These are phyloP conservation scores for Cyanoliseus patagonus DNA, from an alignment of 2,113 vertebrate species.

Conservation along the genomic window DNA sequence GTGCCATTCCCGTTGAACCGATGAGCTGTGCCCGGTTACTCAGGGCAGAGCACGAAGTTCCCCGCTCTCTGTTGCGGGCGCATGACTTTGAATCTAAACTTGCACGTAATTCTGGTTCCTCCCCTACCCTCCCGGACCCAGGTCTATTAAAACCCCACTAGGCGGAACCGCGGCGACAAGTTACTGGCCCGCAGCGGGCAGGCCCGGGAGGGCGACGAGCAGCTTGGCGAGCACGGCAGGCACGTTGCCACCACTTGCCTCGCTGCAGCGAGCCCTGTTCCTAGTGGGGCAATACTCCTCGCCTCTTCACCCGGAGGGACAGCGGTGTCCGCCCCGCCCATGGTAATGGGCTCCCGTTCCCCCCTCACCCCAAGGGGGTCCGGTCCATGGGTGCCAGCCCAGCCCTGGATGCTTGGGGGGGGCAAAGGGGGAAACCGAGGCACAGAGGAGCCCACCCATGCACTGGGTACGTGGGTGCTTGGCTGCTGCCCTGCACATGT, in stretches of 20 bases:
- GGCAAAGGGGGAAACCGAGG: conserved; percentile 33
- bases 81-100: neutral
- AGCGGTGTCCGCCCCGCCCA: no score
- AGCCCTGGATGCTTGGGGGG: neutral
- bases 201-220: neutral
- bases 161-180: accelerated
- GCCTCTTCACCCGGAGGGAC: neutral
- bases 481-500: no score
- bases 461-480: no score
- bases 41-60: accelerated
- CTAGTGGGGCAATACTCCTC: accelerated
- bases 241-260: neutral
- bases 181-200: neutral
- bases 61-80: accelerated
- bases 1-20: accelerated
- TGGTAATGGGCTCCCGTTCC: neutral
- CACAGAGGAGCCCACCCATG: neutral
- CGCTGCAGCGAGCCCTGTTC: neutral
- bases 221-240: neutral
- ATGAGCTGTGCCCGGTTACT: accelerated
- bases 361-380: no score
- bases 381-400: neutral
- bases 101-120: neutral
- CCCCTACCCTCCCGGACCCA: no score
- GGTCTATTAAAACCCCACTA: no score